phyloP scores from a whole-genome alignment of 2,888 invertebrate genomes.

The Hyles lineata region DNA sequence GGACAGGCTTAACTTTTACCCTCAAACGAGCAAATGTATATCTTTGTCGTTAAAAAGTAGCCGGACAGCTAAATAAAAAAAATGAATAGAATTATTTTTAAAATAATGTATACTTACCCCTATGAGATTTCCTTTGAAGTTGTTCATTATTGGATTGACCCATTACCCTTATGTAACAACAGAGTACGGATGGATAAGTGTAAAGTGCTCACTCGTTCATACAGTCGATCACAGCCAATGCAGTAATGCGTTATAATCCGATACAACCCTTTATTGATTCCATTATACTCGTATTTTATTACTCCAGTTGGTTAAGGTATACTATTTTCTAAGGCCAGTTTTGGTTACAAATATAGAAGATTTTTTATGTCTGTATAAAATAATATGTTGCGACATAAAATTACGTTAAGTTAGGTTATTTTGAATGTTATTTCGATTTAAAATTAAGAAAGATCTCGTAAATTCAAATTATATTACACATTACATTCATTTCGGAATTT shows the following conservation, averaged over 20 bases:
- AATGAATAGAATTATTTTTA: neutral
- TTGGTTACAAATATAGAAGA: too few relatives aligned
- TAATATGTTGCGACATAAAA: too few relatives aligned
- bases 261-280: conserved; percentile 11
- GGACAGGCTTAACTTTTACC: too few relatives aligned
- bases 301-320: neutral
- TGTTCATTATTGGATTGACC: neutral
- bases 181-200: neutral
- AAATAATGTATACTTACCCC: neutral
- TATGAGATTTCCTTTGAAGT: neutral
- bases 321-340: too few relatives aligned
- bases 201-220: conserved; percentile 15
- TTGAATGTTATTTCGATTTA: too few relatives aligned
- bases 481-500: too few relatives aligned
- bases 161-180: neutral
- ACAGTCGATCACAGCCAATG: conserved; percentile 5
- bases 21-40: too few relatives aligned
- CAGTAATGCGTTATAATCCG: neutral
- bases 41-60: neutral
- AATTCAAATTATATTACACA: too few relatives aligned
- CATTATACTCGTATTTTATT: neutral
- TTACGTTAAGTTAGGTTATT: too few relatives aligned
- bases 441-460: too few relatives aligned
- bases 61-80: neutral
- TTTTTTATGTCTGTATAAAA: too few relatives aligned